Evolutionary conservation across 2,113 vertebrate species (phyloP).

Genomic region (Nycticryphes semicollaris): DNA sequence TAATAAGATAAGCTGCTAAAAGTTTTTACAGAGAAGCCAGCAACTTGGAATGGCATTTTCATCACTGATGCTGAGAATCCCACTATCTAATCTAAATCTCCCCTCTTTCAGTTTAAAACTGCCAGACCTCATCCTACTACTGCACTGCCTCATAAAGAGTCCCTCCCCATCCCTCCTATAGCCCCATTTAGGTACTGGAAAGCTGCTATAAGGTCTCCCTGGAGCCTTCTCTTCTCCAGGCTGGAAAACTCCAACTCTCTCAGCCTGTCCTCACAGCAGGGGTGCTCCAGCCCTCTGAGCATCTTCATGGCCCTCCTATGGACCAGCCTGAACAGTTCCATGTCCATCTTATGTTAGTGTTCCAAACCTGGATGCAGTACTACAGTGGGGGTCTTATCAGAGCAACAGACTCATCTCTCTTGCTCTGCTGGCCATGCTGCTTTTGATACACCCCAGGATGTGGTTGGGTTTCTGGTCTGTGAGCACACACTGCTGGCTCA

Average conservation of each 20-base stretch:
- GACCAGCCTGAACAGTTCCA: neutral
- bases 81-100: neutral
- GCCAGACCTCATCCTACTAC: neutral
- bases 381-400: neutral
- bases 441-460: neutral
- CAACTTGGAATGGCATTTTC: neutral
- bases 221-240: neutral
- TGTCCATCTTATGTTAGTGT: neutral
- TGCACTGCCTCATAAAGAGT: neutral
- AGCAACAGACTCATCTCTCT: neutral
- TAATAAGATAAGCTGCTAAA: conserved; percentile 28
- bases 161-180: neutral
- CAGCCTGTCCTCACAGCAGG: neutral
- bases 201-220: neutral
- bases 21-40: neutral
- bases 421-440: neutral
- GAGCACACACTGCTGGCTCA: neutral
- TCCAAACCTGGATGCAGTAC: neutral
- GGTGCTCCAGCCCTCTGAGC: neutral
- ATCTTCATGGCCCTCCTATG: neutral
- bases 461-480: neutral
- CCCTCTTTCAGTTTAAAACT: neutral
- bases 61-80: neutral
- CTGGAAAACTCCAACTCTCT: neutral
- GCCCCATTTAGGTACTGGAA: neutral